Evolutionary conservation across 2,113 vertebrate species (phyloP), one percentile per base, ranked within the genome.

Genomic region (Centropus unirufus): DNA sequence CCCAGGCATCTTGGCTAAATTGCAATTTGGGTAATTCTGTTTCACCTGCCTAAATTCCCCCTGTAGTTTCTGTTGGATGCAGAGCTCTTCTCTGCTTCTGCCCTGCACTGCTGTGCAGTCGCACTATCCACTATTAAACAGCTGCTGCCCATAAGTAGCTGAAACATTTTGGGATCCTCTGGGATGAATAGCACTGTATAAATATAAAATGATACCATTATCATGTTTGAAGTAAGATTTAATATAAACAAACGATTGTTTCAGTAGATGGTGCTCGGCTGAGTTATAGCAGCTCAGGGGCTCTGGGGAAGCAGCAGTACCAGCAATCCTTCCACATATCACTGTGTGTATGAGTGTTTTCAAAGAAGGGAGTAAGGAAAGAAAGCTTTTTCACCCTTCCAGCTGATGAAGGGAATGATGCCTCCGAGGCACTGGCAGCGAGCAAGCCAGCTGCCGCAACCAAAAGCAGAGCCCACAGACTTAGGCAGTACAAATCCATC

Each of bases 61-160:
- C 89, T 90, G 89, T 89, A 92, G 93, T 58, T 95, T 27, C 62
- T 84, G 19, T 57, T 90, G 95, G 95, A 89, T 84, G 78, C 81
- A 51, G 63, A 85, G 57, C 86, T 76, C 70, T 49, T 67, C 84
- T 78, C 78, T 85, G 73, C 93, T 85, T 52, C 83, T 96, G 95
- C 93, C 93, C 96, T 81, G 94, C 94, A 44, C 92, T 95, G 94
- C 94, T 94, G 79, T 95, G 89, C 79, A 40, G 34, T 80, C 55
- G 0, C 92, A 80, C 78, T 81, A 82, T 91, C 95, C 90, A 14
- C 96, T 93, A 90, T 97, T 94, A 96, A 97, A 96, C 96, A 97
- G 94, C 97, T 97, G 96, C 95, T 97, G 96, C 95, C 90, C 95
- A 93, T 94, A 95, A 96, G 95, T 76, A 96, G 96, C 92, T 92